Base-by-base conservation (phyloP, 2,888 invertebrate species). In the Graphium colonna region DNA sequence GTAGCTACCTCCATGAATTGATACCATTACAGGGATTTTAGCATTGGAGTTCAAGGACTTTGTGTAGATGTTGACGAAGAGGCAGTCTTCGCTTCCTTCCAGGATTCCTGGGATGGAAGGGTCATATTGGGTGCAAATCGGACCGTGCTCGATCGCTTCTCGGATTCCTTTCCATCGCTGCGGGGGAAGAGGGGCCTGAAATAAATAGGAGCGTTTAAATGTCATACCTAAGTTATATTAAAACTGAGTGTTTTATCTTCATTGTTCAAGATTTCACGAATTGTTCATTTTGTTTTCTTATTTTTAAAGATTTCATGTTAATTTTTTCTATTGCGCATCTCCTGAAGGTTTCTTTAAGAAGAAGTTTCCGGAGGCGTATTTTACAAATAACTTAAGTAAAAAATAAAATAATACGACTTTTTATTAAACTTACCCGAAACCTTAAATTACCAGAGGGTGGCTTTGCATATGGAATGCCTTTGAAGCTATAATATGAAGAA, bases 401-500 rank as follows among this genome's bases (percentile, higher is more conserved):
- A 15, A 8, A 3, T 13, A n/a, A 16, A n/a, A 31, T 43, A 47
- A 46, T 43, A 43, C 33, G 12, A 52, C 12, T 8, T 5, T 15
- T 18, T n/a, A 13, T 10, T 18, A 31, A 40, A 5, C 81, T 79
- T 69, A 91, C 91, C 87, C 84, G 75, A 61, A 91, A 91, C 60
- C 91, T 71, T 0, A 91, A 75, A 10, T 79, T 60, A 4, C 83
- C 85, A 3, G 90, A 38, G 0, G 91, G 91, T 15, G 91, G 84
- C 39, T 78, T 62, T 0, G 91, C 91, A 52, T 89, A 91, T 0
- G 91, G 91, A 45, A 91, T 83, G 18, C 91, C 90, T 56, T 76
- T 79, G 38, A 80, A 81, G 47, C 75, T 77, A 50, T 63, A 73
- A 57, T 69, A 79, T 4, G 39, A 51, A 9, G 64, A 59, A 7